Percentiles rank a stretch among this genome's conserved stretches.
These are phyloP conservation scores for Mohoua ochrocephala DNA, from an alignment of 2,113 vertebrate species.

Conservation along the genomic window DNA sequence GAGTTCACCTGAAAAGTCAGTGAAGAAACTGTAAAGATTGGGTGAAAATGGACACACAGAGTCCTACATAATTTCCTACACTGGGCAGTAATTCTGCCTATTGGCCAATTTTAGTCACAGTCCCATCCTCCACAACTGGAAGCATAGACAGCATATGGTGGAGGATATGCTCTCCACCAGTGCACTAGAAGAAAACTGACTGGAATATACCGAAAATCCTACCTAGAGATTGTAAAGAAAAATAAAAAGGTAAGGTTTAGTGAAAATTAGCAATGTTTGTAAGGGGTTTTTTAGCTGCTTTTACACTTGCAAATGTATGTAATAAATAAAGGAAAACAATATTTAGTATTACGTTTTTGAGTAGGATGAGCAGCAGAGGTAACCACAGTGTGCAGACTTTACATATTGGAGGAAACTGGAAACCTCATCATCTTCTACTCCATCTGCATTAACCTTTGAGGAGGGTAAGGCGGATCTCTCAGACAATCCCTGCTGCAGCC, in stretches of 20 bases:
- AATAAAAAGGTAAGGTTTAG: rapidly evolving
- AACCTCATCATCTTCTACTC: neutral
- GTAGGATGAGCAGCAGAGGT: neutral
- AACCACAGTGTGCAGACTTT: neutral
- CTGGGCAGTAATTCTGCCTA: neutral
- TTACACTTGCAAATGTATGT: neutral
- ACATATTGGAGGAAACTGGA: neutral
- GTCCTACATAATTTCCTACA: neutral
- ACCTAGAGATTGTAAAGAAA: neutral
- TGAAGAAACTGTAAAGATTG: neutral
- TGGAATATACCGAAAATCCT: neutral
- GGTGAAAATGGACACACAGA: neutral
- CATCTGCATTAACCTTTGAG: rapidly evolving
- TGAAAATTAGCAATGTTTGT: neutral
- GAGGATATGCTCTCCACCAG: neutral
- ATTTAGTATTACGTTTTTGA: neutral
- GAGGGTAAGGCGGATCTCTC: neutral
- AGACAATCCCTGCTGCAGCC: neutral
- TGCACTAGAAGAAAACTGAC: neutral
- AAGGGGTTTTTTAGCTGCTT: neutral
- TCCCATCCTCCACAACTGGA: neutral
- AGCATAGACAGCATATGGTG: neutral
- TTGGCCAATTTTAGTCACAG: neutral
- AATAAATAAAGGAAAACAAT: neutral
- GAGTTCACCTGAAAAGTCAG: neutral